Evolutionary conservation across 2,888 invertebrate genomes (phyloP), one percentile per base, ranked within the genome.

Genomic region (Diarsia dahlii): DNA sequence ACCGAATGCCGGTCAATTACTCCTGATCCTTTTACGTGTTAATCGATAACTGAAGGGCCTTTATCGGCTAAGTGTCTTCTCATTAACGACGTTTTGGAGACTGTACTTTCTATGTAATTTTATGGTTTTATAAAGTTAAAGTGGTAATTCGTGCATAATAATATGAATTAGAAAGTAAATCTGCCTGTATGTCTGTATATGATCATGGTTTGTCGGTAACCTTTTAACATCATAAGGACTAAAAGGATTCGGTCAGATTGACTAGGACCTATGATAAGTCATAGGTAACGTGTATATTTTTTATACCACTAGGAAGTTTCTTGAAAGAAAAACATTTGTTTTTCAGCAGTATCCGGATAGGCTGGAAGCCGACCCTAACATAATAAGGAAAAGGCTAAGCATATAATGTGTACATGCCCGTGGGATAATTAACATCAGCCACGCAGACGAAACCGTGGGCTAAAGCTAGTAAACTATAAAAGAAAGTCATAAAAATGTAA

Each of bases 11-110:
- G 72, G 78, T 67, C 81, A 84, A 87, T 87, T 85, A 84, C 74
- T 75, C 67, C 77, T 79, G 78, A 85, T 84, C 81, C 87, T 79
- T 87, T 85, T 81, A 84, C 79, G 74, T 79, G 81, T 68, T 87
- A 84, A 85, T 82, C 81, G 73, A 85, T 80, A 81, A 79, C 74
- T 75, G 65, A 76, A 83, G 70, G 68, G 65, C 68, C 75, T 70
- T 81, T 81, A 76, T 65, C 68, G 68, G 45, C 70, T 78, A 71
- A 81, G 71, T 79, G 66, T 74, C 60, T 77, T 52, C 67, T 64
- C 75, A 66, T 84, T 76, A 87, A 39, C 65, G 56, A 66, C 34
- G 15, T 45, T 76, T 63, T 78, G 48, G 28, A 52, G 45, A 39
- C 58, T 60, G 58, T 68, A 45, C 56, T 50, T 60, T 52, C n/a